phyloP scores from a whole-genome alignment of 2,113 vertebrate species.

The Heterocephalus glaber region DNA sequence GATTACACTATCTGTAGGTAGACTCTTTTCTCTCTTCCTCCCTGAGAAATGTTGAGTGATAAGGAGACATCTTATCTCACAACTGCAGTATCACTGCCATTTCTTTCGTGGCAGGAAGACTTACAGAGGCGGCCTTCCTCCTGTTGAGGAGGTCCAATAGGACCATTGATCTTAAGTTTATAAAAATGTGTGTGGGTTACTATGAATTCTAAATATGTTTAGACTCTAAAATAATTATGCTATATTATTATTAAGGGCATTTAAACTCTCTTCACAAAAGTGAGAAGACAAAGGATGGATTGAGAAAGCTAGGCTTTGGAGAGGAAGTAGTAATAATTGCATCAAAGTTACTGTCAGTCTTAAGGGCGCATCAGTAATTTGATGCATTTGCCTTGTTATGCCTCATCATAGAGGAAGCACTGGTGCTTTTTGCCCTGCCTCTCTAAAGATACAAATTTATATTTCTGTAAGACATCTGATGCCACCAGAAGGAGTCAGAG shows the following conservation, averaged over 20 bases:
- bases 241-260: not conserved
- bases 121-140: too few relatives aligned
- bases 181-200: not conserved
- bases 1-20: not conserved
- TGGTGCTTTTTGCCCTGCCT: not conserved
- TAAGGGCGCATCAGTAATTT: fast-evolving
- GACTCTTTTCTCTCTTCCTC: not conserved
- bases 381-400: fast-evolving
- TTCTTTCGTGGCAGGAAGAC: not conserved
- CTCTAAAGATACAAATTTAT: not conserved
- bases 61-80: not conserved
- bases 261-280: not conserved
- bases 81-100: not conserved
- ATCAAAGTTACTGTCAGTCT: fast-evolving
- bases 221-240: not conserved
- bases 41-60: not conserved
- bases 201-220: not conserved
- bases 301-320: fast-evolving
- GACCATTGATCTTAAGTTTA: not conserved
- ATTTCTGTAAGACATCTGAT: fast-evolving
- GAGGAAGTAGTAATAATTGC: fast-evolving
- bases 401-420: not conserved
- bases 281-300: fast-evolving
- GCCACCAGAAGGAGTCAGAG: not conserved
- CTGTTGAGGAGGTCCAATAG: fast-evolving